Evolutionary conservation across 92 coral and sea anemone species (phyloP), one percentile per base, ranked within the genome.

Genomic region (Porites divaricata): DNA sequence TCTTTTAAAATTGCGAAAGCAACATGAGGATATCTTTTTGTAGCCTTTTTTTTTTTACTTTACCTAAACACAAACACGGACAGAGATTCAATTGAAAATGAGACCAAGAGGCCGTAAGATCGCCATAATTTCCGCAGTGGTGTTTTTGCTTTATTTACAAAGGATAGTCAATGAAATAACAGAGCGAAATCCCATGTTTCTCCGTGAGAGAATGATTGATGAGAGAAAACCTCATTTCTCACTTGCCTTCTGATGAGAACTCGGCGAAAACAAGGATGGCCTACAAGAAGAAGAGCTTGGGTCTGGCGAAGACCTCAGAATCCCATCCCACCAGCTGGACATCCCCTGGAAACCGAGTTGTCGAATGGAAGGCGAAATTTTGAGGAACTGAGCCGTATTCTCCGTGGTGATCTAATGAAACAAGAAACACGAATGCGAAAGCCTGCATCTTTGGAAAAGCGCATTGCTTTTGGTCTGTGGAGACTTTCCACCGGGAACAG

Each of bases 301-400:
- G 83, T 82, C 75, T 87, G 90, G 87, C 90, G 87, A 71, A 66
- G 87, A 73, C 90, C 90, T 54, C 90, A 87, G 70, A 67, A 81
- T 81, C 23, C 41, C 80, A 52, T 57, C 77, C 24, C 77, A 80
- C 28, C 50, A 61, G 70, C 82, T 88, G 74, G 68, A 70, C 63
- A 49, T 81, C 53, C 84, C 83, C 45, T 83, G 81, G 88, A 88
- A 88, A 88, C 91, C 88, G 50, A 88, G 83, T 83, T 88, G 35
- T 69, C 63, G 86, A 73, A 84, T 83, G 88, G 79, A 88, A 81
- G 35, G 84, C 49, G 87, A 68, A 76, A 88, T 6, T 81, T 88
- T 68, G 80, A 75, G 22, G 84, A 63, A 69, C 68, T 88, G 72
- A 82, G 91, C 84, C 54, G 21, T 26, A 52, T 75, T 59, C 86